Conservation (phyloP, 2,888 invertebrate species). For the Torymus tubicola region DNA sequence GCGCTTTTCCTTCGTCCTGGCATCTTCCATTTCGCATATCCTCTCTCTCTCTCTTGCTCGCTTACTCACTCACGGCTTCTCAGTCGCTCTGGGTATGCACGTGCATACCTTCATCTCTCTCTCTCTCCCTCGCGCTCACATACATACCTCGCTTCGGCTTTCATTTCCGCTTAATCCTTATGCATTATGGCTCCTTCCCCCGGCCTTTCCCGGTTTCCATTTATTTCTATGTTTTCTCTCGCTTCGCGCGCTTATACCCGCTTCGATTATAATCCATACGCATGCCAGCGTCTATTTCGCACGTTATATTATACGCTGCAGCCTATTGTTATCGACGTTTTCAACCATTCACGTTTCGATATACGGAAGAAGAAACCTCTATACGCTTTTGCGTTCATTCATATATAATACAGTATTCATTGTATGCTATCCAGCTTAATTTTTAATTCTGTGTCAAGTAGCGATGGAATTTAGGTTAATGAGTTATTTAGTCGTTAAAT, state of each 20-base stretch:
- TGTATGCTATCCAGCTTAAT: too few relatives aligned
- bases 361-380: too few relatives aligned
- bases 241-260: neutral
- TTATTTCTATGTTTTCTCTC: slow-evolving; percentile 36
- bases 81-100: neutral
- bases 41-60: slow-evolving; percentile 44
- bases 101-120: neutral
- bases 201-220: neutral
- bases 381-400: too few relatives aligned
- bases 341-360: too few relatives aligned
- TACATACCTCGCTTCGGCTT: slow-evolving; percentile 28
- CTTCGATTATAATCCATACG: slow-evolving; percentile 4
- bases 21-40: slow-evolving; percentile 28
- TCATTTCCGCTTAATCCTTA: slow-evolving; percentile 48
- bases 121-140: neutral
- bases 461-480: too few relatives aligned
- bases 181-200: slow-evolving; percentile 13
- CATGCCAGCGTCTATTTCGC: neutral
- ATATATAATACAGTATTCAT: too few relatives aligned
- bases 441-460: too few relatives aligned
- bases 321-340: too few relatives aligned
- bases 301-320: neutral
- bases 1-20: slow-evolving; percentile 38
- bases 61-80: slow-evolving; percentile 14
- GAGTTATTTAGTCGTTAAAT: too few relatives aligned